phyloP scores from a whole-genome alignment of 2,797 vertebrate species.

The Centropyge bicolor region DNA sequence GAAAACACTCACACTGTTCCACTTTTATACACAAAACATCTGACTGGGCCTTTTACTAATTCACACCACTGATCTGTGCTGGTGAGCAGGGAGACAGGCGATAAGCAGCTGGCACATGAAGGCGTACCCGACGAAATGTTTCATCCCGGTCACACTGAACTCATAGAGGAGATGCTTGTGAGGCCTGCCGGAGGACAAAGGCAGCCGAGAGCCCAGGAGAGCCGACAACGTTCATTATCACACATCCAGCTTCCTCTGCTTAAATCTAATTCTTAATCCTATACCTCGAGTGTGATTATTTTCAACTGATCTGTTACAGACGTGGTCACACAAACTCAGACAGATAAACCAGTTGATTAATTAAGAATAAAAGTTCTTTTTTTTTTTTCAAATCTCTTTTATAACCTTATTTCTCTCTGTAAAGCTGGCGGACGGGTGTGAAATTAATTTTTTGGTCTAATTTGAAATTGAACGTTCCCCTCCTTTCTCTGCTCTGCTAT shows the following conservation, averaged over 20 bases:
- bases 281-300: slow-evolving; percentile 77
- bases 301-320: slow-evolving; percentile 72
- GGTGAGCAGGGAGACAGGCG: slow-evolving; percentile 50
- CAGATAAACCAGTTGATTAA: slow-evolving; percentile 86
- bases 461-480: slow-evolving; percentile 85
- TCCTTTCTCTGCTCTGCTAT: slow-evolving; percentile 75
- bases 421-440: slow-evolving; percentile 79
- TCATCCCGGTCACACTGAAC: slow-evolving; percentile 52
- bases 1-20: slow-evolving; percentile 17
- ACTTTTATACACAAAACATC: slow-evolving; percentile 38
- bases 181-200: slow-evolving; percentile 67
- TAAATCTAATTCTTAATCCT: slow-evolving; percentile 82
- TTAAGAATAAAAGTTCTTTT: slow-evolving; percentile 82
- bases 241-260: slow-evolving; percentile 63
- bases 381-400: slow-evolving; percentile 67
- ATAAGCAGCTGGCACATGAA: slow-evolving; percentile 49
- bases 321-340: slow-evolving; percentile 72
- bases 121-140: slow-evolving; percentile 25
- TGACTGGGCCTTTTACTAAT: slow-evolving; percentile 37
- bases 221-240: slow-evolving; percentile 73
- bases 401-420: slow-evolving; percentile 79
- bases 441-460: slow-evolving; percentile 88
- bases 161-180: slow-evolving; percentile 24
- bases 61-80: slow-evolving; percentile 61
- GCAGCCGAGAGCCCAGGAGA: slow-evolving; percentile 63